Conservation (phyloP, 2,113 vertebrate genomes). For the Enhydra lutris region DNA sequence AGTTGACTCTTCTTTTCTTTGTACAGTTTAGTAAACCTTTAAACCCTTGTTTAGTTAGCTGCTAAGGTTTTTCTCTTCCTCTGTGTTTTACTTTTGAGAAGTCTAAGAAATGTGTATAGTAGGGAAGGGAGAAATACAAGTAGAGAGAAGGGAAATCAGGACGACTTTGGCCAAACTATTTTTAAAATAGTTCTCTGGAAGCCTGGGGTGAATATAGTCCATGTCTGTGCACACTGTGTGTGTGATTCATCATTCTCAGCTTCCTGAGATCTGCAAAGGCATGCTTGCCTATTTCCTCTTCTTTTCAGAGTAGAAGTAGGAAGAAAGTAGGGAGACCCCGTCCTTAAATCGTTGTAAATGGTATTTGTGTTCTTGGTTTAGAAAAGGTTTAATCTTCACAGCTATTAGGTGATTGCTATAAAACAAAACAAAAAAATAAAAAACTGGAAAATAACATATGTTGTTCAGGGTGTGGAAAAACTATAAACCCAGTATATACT, state of each 20-base stretch:
- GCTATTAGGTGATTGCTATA: neutral
- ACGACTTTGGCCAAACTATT: neutral
- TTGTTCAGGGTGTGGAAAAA: neutral
- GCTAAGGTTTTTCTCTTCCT: neutral
- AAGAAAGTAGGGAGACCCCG: neutral
- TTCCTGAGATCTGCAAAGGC: neutral
- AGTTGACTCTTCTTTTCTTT: neutral
- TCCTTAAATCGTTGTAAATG: conserved; percentile 12
- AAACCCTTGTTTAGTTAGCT: neutral
- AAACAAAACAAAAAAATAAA: neutral
- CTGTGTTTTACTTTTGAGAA: neutral
- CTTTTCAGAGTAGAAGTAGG: neutral
- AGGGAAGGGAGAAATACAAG: neutral
- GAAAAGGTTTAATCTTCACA: neutral
- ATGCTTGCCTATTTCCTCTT: neutral
- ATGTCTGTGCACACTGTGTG: neutral
- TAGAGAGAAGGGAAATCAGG: neutral
- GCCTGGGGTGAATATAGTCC: neutral
- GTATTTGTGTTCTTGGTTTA: neutral
- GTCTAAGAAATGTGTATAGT: neutral
- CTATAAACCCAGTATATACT: neutral
- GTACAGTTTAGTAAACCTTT: neutral
- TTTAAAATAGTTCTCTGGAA: neutral
- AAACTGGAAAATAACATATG: neutral
- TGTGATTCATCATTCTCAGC: neutral